Conservation (phyloP, 53 echinoderm and acorn worm genomes). For the Glandiceps talaboti region DNA sequence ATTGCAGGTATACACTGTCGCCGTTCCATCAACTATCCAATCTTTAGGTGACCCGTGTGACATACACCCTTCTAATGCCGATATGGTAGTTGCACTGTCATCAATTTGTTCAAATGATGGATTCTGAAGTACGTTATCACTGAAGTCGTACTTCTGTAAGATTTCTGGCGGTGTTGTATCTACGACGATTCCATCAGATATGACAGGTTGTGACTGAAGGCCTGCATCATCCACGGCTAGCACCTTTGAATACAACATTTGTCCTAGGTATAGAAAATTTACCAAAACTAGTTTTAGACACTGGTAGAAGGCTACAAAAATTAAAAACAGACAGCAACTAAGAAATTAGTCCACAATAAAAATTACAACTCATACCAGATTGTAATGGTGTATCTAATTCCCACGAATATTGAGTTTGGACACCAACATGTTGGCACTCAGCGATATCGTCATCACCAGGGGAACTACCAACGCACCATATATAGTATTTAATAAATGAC, state of each 20-base stretch:
- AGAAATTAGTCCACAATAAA: no score
- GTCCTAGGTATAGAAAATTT: no score
- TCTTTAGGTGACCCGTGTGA: background rate
- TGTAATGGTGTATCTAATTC: background rate
- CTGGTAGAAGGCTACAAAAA: no score
- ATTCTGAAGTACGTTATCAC: slow-evolving; percentile 20
- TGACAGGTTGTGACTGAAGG: slow-evolving; percentile 7
- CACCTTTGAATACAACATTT: slow-evolving; percentile 16
- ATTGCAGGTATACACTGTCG: background rate
- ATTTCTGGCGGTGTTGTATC: slow-evolving; percentile 27
- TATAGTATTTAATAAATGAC: slow-evolving; percentile 17
- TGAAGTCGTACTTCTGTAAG: background rate
- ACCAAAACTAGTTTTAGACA: no score
- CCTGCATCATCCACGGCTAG: slow-evolving; percentile 34
- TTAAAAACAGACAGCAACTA: no score
- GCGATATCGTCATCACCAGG: slow-evolving; percentile 9
- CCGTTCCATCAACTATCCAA: background rate
- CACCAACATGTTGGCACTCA: slow-evolving; percentile 14
- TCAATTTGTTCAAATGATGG: slow-evolving; percentile 27
- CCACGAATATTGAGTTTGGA: background rate
- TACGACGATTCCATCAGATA: slow-evolving; percentile 25
- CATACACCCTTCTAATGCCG: background rate
- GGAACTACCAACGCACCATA: slow-evolving; percentile 26
- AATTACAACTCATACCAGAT: no score
- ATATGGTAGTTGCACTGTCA: background rate